Evolutionary conservation across 2,888 invertebrate genomes (phyloP).

Genomic region (Nomada fucata): DNA sequence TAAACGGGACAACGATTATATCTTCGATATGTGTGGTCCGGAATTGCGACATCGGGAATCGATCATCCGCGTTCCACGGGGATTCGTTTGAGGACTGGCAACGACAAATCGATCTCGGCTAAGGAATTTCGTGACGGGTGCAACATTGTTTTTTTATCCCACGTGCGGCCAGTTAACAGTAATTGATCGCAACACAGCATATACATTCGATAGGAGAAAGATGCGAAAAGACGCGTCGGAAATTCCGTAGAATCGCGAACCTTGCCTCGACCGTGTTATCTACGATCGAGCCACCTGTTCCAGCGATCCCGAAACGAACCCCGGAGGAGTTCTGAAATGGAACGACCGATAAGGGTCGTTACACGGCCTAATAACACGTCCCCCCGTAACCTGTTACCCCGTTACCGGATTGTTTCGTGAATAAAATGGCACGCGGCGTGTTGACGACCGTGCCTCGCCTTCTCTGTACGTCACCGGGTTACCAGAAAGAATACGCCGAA

Average conservation of each 20-base stretch:
- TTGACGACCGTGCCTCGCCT: slow-evolving; percentile 53
- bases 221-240: neutral
- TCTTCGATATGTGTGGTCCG: neutral
- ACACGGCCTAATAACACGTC: slow-evolving; percentile 40
- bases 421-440: slow-evolving; percentile 39
- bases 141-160: neutral
- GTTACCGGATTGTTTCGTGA: slow-evolving; percentile 70
- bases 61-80: too few relatives aligned
- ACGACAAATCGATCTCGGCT: neutral
- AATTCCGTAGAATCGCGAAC: neutral
- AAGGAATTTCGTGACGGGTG: neutral
- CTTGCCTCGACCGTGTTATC: neutral
- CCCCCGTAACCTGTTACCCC: slow-evolving; percentile 64
- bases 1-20: too few relatives aligned
- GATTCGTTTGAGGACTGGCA: too few relatives aligned
- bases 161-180: neutral
- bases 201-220: neutral
- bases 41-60: neutral
- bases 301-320: neutral
- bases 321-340: slow-evolving; percentile 24
- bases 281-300: slow-evolving; percentile 6
- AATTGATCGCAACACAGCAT: neutral
- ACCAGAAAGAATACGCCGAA: slow-evolving; percentile 33
- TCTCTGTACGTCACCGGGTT: neutral
- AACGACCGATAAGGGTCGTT: slow-evolving; percentile 32